A percentile compares a stretch with the other conserved stretches of the same genome.
Conservation (phyloP, 1,140 invertebrate genomes). For the Colletes gigas region DNA sequence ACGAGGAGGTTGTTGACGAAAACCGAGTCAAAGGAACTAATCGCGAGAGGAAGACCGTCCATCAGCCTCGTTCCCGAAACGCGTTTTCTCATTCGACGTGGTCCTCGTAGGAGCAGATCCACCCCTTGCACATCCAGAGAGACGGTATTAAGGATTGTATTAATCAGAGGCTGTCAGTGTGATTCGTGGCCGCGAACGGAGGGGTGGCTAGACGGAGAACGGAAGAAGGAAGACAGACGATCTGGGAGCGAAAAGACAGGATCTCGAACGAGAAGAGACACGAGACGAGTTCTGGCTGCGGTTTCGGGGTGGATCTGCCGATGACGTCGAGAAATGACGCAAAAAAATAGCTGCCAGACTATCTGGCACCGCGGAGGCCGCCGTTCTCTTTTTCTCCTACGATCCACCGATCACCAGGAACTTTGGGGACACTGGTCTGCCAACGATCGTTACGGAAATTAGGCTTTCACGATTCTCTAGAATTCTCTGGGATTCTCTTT, state of each 20-base stretch:
- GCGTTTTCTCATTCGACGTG: constrained; percentile 29
- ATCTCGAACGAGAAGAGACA: constrained; percentile 64
- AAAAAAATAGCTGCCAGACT: constrained; percentile 78
- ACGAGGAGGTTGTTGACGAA: background rate
- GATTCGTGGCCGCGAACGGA: constrained; percentile 67
- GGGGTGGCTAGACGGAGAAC: constrained; percentile 54
- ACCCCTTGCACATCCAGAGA: constrained; percentile 53
- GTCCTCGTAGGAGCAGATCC: constrained; percentile 5
- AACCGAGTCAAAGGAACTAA: background rate
- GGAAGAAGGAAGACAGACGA: constrained; percentile 69
- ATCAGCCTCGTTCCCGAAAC: constrained; percentile 31
- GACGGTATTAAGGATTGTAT: constrained; percentile 79
- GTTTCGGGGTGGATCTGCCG: constrained; percentile 74
- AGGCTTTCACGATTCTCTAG: too few species aligned
- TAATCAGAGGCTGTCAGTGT: constrained; percentile 79
- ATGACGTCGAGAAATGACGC: constrained; percentile 80
- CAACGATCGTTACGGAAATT: too few species aligned
- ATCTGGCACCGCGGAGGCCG: constrained; percentile 65
- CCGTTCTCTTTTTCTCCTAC: constrained; percentile 13
- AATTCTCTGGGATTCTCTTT: too few species aligned
- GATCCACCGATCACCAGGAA: background rate
- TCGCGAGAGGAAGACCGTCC: constrained; percentile 33
- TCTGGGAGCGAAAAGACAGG: constrained; percentile 45
- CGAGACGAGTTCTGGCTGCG: constrained; percentile 70
- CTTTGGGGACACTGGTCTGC: background rate